A percentile compares a stretch with the other conserved stretches of the same genome.
These are phyloP conservation scores for Vombatus ursinus DNA, from an alignment of 2,113 vertebrate genomes.

Conservation along the genomic window DNA sequence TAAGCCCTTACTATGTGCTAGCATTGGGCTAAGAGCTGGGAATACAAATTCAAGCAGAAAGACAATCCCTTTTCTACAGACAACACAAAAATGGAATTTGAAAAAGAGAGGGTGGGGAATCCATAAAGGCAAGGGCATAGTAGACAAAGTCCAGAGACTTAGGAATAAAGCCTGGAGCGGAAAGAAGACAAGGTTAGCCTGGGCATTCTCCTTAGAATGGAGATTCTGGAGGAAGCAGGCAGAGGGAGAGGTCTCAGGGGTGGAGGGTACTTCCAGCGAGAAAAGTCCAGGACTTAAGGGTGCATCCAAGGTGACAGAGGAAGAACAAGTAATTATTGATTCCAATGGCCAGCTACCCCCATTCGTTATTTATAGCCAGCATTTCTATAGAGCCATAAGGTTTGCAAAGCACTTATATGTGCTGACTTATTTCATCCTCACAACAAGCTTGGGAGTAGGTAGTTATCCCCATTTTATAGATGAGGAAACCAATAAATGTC, in stretches of 20 bases:
- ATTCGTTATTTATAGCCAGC: background rate
- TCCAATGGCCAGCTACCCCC: background rate
- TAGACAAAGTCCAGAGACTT: background rate
- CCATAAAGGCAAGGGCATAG: background rate
- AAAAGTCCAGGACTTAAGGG: background rate
- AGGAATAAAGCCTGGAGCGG: background rate
- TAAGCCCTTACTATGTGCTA: background rate
- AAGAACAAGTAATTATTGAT: background rate
- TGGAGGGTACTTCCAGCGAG: background rate
- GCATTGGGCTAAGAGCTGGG: background rate
- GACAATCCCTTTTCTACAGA: background rate
- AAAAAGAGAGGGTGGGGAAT: background rate
- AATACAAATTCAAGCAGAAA: conserved; percentile 42
- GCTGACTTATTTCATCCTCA: too few species aligned
- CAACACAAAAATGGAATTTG: background rate
- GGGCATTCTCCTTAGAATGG: background rate
- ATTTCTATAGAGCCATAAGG: too few species aligned
- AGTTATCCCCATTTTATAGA: too few species aligned
- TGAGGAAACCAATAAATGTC: background rate
- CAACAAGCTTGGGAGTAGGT: too few species aligned
- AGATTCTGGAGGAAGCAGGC: background rate
- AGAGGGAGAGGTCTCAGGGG: background rate
- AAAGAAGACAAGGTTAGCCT: background rate
- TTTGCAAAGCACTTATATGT: too few species aligned
- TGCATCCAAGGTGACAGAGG: too few species aligned